These are phyloP conservation scores for Cephalopterus ornatus DNA, from an alignment of 2,113 vertebrate species.

Conservation along the genomic window DNA sequence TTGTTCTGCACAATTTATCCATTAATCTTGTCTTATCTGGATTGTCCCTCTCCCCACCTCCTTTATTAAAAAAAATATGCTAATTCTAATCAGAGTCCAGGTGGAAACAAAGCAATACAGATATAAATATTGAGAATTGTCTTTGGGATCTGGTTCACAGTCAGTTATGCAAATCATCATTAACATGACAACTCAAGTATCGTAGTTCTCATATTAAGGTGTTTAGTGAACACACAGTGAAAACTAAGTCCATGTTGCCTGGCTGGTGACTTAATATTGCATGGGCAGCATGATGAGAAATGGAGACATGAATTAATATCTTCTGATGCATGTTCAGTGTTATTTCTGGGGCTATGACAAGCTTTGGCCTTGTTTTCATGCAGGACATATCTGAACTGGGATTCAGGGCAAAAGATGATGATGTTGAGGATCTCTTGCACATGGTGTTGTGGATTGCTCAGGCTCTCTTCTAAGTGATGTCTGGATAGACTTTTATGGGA, in stretches of 20 bases:
- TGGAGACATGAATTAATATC: neutral
- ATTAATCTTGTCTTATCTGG: neutral
- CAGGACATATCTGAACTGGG: neutral
- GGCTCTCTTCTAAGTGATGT: neutral
- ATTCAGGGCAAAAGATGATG: neutral
- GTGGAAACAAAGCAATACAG: neutral
- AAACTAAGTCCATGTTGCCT: neutral
- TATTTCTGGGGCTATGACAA: neutral
- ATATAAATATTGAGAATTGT: neutral
- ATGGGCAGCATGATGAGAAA: neutral
- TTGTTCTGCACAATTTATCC: neutral
- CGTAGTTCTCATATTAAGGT: neutral
- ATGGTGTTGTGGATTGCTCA: neutral
- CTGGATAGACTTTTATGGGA: neutral
- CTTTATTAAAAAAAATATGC: neutral
- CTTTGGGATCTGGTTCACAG: neutral
- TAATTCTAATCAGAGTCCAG: neutral
- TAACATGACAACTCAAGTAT: neutral
- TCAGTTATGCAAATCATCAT: neutral
- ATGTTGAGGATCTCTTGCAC: neutral
- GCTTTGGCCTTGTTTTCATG: neutral
- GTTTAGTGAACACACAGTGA: neutral
- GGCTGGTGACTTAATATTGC: neutral
- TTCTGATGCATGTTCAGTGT: neutral
- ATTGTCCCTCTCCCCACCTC: neutral